Conservation (phyloP, 2,888 invertebrate species). For the Drosophila peninsularis region DNA sequence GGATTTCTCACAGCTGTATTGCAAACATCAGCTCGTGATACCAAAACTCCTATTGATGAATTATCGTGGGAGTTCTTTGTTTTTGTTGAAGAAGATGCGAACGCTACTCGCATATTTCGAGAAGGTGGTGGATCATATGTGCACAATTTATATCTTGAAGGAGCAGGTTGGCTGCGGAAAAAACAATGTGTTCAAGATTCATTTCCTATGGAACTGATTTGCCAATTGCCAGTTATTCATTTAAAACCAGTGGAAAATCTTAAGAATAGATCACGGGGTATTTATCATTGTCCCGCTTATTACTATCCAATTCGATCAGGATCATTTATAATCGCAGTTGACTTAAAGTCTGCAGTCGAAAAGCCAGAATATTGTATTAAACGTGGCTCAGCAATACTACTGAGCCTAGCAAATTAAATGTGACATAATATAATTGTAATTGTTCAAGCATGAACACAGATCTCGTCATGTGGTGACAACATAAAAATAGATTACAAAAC, state of each 20-base stretch:
- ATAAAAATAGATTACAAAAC: too few relatives aligned
- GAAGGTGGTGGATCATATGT: conserved; percentile 88
- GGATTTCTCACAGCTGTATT: conserved; percentile 95
- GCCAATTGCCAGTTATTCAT: conserved; percentile 92
- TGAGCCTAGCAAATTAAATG: conserved; percentile 87
- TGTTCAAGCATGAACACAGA: too few relatives aligned
- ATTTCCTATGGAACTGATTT: conserved; percentile 93
- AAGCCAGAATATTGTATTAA: conserved; percentile 93
- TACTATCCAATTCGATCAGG: conserved; percentile 93
- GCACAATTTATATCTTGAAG: conserved; percentile 91
- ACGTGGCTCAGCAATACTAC: conserved; percentile 92
- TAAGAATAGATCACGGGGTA: conserved; percentile 88
- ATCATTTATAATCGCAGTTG: conserved; percentile 92
- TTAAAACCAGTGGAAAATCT: conserved; percentile 89
- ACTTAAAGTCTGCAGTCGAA: conserved; percentile 90
- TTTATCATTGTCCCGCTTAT: conserved; percentile 93
- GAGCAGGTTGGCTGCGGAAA: conserved; percentile 94
- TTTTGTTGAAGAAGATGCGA: conserved; percentile 90
- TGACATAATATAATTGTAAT: background rate
- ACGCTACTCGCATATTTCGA: conserved; percentile 88
- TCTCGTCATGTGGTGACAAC: too few relatives aligned
- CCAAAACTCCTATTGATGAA: conserved; percentile 92
- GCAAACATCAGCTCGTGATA: conserved; percentile 90
- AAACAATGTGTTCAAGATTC: conserved; percentile 91
- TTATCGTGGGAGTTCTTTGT: conserved; percentile 93